These are phyloP conservation scores for Amitus sp. DNA, from an alignment of 2,888 invertebrate genomes.

Conservation along the genomic window DNA sequence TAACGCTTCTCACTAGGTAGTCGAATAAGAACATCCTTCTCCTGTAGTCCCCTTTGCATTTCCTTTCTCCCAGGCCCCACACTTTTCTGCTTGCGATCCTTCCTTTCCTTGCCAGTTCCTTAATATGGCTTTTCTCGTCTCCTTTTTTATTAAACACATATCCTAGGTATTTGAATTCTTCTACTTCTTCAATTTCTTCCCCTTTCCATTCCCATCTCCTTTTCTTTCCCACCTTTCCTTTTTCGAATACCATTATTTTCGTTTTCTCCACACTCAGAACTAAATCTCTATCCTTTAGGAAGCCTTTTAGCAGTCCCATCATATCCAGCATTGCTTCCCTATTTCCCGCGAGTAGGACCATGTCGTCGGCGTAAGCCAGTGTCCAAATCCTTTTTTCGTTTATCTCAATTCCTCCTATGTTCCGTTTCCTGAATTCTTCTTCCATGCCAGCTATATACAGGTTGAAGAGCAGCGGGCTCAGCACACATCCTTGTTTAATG, in stretches of 20 bases:
- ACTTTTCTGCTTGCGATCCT: slow-evolving; percentile 6
- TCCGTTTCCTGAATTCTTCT: slow-evolving; percentile 1
- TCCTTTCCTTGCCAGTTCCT: slow-evolving; percentile 23
- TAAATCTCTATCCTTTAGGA: not conserved
- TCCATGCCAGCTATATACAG: slow-evolving; percentile 21
- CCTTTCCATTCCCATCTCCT: not conserved
- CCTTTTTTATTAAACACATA: not conserved
- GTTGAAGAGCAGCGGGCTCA: slow-evolving; percentile 38
- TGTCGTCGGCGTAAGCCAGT: slow-evolving; percentile 15
- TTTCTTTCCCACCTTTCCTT: not conserved
- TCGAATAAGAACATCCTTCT: slow-evolving; percentile 20
- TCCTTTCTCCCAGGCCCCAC: slow-evolving; percentile 19
- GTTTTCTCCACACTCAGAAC: slow-evolving; percentile 5
- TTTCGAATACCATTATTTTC: not conserved
- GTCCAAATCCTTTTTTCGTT: slow-evolving; percentile 4
- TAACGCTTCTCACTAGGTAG: slow-evolving; percentile 20
- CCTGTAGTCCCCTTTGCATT: slow-evolving; percentile 17
- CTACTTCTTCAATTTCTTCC: not conserved
- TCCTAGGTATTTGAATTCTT: not conserved
- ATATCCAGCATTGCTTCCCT: not conserved
- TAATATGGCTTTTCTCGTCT: slow-evolving; percentile 7
- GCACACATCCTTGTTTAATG: slow-evolving; percentile 38
- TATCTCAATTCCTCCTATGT: slow-evolving; percentile 8
- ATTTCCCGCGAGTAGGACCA: slow-evolving; percentile 10
- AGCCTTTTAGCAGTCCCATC: slow-evolving; percentile 8